Base-by-base conservation (phyloP, 2,113 vertebrate species). In the Scopus umbretta region DNA sequence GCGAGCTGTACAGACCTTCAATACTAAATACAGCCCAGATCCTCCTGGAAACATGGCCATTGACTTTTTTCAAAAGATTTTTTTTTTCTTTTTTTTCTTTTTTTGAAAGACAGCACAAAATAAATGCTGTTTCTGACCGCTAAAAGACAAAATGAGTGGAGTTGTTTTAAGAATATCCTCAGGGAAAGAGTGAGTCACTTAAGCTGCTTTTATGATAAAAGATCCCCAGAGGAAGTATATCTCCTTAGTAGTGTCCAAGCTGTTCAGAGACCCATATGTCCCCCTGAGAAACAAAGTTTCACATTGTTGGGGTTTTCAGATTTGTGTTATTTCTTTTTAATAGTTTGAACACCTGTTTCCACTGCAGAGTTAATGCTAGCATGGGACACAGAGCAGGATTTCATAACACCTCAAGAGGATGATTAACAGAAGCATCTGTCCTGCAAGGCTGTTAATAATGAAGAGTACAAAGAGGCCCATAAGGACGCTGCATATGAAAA, bases 121-220 rank as follows among this genome's bases (percentile, higher is more conserved):
- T 53, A 82, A 73, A 80, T 72, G 56, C 74, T 76, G 29, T 40
- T 84, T 84, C 76, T 95, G 72, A 79, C 80, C 4, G 16, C 45
- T 94, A 58, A 53, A 92, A 75, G 42, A 80, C 2, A 0, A 74
- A 66, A 36, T 6, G 21, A 65, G 62, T n/a, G 52, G n/a, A 76
- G 72, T 40, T 85, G 62, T 88, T 91, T 89, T 75, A 89, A 95
- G 86, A 91, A 65, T 73, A 91, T 84, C 80, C 80, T 68, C 13
- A n/a, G 59, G 91, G 94, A 94, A 91, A 86, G 59, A 87, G 47
- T 79, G 91, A 95, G 89, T 95, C 93, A 93, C 76, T 91, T 96
- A 86, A 95, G 91, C 92, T 84, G 91, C 92, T 91, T 91, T 89
- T 94, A 84, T 85, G 58, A 95, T 92, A 94, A 95, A 88, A 94